A percentile compares a stretch with the other conserved stretches of the same genome.
Evolutionary conservation across 2,797 vertebrate genomes (phyloP).

Genomic region (Pseudocheirus occidentalis): DNA sequence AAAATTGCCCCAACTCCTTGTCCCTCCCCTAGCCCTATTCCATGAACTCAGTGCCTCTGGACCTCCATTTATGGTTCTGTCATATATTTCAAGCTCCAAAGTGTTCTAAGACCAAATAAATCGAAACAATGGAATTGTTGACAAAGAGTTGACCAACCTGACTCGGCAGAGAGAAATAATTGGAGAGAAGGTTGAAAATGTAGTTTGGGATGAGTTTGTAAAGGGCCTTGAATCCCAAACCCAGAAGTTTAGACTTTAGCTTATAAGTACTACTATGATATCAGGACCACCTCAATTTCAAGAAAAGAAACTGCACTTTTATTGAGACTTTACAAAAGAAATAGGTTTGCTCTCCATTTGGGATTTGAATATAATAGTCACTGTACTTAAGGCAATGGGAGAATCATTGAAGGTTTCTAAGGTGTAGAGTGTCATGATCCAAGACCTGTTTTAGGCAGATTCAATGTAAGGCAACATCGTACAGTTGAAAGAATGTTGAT

Average conservation of each 20-base stretch:
- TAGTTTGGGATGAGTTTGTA: neutral
- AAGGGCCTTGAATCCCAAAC: neutral
- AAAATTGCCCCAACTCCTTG: neutral
- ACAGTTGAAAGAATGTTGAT: neutral
- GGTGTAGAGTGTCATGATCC: neutral
- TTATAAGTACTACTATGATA: neutral
- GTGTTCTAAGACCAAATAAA: neutral
- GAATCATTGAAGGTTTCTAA: neutral
- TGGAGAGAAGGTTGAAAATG: neutral
- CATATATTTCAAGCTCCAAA: neutral
- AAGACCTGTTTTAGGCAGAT: neutral
- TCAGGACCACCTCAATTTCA: neutral
- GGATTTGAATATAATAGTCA: neutral
- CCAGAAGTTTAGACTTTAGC: neutral
- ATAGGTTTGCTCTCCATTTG: neutral
- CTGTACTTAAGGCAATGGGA: neutral
- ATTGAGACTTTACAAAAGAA: neutral
- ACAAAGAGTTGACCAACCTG: neutral
- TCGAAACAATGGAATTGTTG: neutral
- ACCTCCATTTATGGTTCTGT: neutral
- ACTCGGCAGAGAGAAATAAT: neutral
- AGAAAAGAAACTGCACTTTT: neutral
- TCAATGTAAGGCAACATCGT: neutral
- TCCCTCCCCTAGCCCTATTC: neutral
- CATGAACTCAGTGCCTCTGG: neutral